phyloP scores from a whole-genome alignment of 2,113 vertebrate genomes.

The Apteryx owenii region DNA sequence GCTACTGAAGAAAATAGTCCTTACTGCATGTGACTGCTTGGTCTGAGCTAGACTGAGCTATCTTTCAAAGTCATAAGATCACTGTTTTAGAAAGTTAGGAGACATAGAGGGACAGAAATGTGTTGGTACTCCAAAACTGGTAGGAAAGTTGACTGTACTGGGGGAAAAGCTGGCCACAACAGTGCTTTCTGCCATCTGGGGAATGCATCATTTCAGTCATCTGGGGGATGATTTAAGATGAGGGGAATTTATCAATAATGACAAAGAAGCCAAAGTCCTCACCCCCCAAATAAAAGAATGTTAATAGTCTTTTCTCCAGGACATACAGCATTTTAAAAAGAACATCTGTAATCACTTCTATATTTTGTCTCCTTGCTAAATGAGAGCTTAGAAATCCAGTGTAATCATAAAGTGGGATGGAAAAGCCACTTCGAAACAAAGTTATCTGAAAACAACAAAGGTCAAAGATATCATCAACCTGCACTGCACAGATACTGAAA shows the following conservation, averaged over 20 bases:
- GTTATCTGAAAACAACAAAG: conserved; percentile 37
- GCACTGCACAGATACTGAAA: neutral
- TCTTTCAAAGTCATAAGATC: neutral
- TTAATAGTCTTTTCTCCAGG: neutral
- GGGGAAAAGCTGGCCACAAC: neutral
- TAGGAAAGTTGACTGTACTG: neutral
- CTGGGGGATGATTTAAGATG: neutral
- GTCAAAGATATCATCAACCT: conserved; percentile 54
- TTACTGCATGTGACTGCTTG: neutral
- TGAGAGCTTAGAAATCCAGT: neutral
- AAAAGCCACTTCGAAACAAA: neutral
- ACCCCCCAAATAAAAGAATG: neutral
- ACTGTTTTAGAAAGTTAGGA: neutral
- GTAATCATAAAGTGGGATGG: neutral
- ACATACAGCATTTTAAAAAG: neutral
- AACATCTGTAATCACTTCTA: neutral
- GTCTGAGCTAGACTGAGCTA: neutral
- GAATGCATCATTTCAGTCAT: neutral
- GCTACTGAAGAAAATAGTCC: neutral
- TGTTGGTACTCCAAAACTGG: neutral
- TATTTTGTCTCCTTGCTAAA: neutral
- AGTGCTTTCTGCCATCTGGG: neutral
- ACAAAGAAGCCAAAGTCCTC: neutral
- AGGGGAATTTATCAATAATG: neutral
- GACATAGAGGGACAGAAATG: neutral